Evolutionary conservation across 2,113 vertebrate species (phyloP).

Genomic region (Petrocephalus zakoni): DNA sequence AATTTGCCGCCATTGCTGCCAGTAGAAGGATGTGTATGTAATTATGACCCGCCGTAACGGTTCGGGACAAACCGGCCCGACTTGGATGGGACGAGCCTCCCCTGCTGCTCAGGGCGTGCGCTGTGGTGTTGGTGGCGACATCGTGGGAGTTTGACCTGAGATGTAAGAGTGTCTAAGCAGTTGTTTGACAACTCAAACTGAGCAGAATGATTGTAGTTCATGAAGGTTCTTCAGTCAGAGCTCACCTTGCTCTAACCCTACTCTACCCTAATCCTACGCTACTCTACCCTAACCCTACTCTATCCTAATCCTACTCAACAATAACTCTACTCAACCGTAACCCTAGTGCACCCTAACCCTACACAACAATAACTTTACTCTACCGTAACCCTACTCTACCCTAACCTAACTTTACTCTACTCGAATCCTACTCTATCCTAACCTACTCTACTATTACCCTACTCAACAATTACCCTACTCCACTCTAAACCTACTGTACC

Average conservation of each 20-base stretch:
- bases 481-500: no score
- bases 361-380: background rate
- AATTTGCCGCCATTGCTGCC: background rate
- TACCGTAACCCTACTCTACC: background rate
- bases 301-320: background rate
- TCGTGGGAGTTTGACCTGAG: background rate
- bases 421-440: background rate
- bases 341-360: background rate
- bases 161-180: background rate
- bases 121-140: background rate
- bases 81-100: background rate
- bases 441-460: background rate
- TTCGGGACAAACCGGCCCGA: background rate
- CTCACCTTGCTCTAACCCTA: background rate
- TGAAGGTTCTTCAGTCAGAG: background rate
- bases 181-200: background rate
- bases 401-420: background rate
- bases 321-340: background rate
- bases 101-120: background rate
- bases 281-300: no score
- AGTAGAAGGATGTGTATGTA: background rate
- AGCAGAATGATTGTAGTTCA: background rate
- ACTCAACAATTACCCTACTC: background rate
- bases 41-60: background rate
- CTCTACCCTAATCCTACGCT: background rate